These are phyloP conservation scores for Cerastis rubricosa DNA, from an alignment of 2,888 invertebrate genomes.

Conservation along the genomic window DNA sequence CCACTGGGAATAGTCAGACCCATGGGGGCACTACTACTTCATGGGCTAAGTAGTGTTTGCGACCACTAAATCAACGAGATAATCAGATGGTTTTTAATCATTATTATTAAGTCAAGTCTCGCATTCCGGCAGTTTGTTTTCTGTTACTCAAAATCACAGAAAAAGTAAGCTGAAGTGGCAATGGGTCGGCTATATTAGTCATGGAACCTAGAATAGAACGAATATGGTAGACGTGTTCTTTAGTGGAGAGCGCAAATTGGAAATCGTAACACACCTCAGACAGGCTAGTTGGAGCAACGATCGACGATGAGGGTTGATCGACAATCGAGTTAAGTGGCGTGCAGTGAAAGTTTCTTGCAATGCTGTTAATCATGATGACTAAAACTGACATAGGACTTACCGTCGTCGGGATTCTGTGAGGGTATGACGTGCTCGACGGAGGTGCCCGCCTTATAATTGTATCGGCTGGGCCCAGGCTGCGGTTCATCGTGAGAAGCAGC, in stretches of 20 bases:
- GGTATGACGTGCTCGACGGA: constrained; percentile 80
- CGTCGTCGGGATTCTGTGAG: constrained; percentile 73
- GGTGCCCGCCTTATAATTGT: constrained; percentile 73
- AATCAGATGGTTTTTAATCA: too few relatives aligned
- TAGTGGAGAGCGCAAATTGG: background rate
- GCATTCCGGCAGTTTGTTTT: background rate
- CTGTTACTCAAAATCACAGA: background rate
- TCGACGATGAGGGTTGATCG: background rate
- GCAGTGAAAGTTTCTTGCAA: background rate
- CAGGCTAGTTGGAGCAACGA: background rate
- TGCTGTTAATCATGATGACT: background rate
- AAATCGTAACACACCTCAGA: background rate
- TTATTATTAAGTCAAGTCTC: background rate
- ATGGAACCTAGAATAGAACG: background rate
- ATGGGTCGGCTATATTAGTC: background rate
- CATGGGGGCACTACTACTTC: too few relatives aligned
- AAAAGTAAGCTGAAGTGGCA: background rate
- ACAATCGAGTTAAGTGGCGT: background rate
- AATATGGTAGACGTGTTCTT: background rate
- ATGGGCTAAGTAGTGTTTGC: background rate
- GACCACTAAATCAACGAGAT: background rate
- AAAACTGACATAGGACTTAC: constrained; percentile 68
- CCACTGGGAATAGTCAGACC: background rate
- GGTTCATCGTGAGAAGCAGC: constrained; percentile 82
- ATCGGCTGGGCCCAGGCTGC: constrained; percentile 69